Evolutionary conservation across 2,113 vertebrate species (phyloP).

Genomic region (Nibea coibor): DNA sequence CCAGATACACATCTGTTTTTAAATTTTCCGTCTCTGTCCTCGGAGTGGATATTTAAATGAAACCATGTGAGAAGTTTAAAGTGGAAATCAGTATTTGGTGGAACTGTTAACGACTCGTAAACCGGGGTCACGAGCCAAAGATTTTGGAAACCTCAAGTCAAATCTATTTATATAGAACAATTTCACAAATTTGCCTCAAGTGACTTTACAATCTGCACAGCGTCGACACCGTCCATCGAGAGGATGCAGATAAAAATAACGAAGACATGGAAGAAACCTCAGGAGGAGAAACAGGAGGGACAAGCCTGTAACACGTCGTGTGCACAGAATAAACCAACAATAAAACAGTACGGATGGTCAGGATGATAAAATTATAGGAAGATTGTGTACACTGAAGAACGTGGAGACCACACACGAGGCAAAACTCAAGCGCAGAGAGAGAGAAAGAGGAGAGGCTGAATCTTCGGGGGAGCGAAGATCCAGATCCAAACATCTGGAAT

Average conservation of each 20-base stretch:
- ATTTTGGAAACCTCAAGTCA: neutral
- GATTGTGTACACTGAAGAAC: neutral
- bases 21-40: neutral
- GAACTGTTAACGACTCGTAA: neutral
- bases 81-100: neutral
- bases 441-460: neutral
- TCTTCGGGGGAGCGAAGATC: neutral
- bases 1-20: neutral
- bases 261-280: neutral
- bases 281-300: neutral
- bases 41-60: neutral
- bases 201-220: neutral
- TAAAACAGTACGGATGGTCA: neutral
- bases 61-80: slow-evolving; percentile 1
- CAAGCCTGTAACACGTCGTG: neutral
- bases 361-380: neutral
- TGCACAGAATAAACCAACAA: neutral
- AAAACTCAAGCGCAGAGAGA: neutral
- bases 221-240: neutral
- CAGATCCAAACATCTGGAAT: slow-evolving; percentile 3
- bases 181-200: neutral
- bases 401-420: neutral
- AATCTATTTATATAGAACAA: neutral
- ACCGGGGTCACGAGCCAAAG: neutral
- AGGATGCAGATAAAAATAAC: neutral